Base-by-base conservation (phyloP, 2,113 vertebrate species). In the Scophthalmus maximus region DNA sequence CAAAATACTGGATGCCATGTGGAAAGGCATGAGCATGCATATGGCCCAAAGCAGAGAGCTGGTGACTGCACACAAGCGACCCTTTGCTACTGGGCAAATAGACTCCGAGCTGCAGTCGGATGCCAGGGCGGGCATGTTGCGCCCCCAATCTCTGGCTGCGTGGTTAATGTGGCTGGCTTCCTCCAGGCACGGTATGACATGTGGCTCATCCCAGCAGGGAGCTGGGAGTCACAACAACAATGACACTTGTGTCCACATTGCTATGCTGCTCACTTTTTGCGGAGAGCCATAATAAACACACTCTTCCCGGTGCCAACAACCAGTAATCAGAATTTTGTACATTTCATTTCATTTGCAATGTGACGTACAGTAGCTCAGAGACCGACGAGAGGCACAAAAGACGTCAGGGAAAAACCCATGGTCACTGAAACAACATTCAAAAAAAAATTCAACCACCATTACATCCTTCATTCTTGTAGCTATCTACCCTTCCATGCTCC, bases 151-250 rank as follows among this genome's bases (percentile, higher is more conserved):
- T 49, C 80, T 83, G 77, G 81, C 81, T 65, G 69, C 56, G 69
- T 72, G 83, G 79, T 77, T 58, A 20, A 78, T 58, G 73, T 76
- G 71, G 75, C 73, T 80, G 74, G 79, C 64, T 76, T 85, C 78
- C 66, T 74, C 27, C 9, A 67, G 77, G 66, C 79, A 77, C 56
- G 81, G 64, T 23, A 65, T 38, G 81, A 81, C 84, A 87, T 77
- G 76, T 75, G 79, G 80, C 67, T 73, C 55, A 69, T 70, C 84
- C 69, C 74, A 82, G 79, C 64, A 78, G 80, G 80, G 59, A 73
- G 73, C 77, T 67, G 57, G n/a, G 59, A 70, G 50, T 76, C 64
- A 72, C 42, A 75, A 62, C 73, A 78, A 82, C 70, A 81, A 76
- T 63, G 76, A 72, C 83, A 84, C 82, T 81, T 85, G 82, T 88